Base-by-base conservation (phyloP, 2,888 invertebrate genomes). In the Acheta domesticus region DNA sequence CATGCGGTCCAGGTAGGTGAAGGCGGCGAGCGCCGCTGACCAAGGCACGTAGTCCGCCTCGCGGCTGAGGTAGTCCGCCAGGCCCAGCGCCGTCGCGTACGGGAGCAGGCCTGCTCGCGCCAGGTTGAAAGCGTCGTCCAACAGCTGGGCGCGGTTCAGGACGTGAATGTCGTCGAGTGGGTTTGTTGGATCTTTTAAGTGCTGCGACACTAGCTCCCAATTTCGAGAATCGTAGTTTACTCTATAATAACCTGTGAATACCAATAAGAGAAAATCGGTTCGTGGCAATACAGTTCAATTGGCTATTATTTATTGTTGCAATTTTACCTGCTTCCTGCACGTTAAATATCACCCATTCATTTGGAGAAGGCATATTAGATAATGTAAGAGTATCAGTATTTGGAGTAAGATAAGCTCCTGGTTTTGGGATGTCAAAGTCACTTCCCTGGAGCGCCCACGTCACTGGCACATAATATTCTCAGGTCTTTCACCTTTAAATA, bases 61-160 rank as follows among this genome's bases (percentile, higher is more conserved):
- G 0, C 90, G 89, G 1, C 11, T 14, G 87, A 93, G 88, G 84
- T 92, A 93, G 16, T 89, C 89, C 12, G 92, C 90, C 36, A 94
- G 84, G 2, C 91, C 89, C 20, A 94, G 87, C 0, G 93, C 91
- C 11, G 90, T 87, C 76, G 87, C 87, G 85, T 93, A 92, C 83
- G 90, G 86, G 0, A 92, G 85, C 74, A 88, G 86, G 0, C 89
- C 89, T 0, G 89, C 88, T 84, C 91, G 89, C 19, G 92, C 92
- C 12, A 92, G 85, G 84, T 91, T 91, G 85, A 92, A 91, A 1
- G 92, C 91, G 84, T 95, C 94, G 84, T 94, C 93, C 12, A 95
- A 89, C 0, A 94, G 87, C 84, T 94, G 93, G 0, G 92, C 92
- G 79, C 92, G 89, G 50, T 91, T 91, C 4, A 91, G 87, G 0